Evolutionary conservation across 1,140 invertebrate species (phyloP).

Genomic region (Helicoverpa armigera): DNA sequence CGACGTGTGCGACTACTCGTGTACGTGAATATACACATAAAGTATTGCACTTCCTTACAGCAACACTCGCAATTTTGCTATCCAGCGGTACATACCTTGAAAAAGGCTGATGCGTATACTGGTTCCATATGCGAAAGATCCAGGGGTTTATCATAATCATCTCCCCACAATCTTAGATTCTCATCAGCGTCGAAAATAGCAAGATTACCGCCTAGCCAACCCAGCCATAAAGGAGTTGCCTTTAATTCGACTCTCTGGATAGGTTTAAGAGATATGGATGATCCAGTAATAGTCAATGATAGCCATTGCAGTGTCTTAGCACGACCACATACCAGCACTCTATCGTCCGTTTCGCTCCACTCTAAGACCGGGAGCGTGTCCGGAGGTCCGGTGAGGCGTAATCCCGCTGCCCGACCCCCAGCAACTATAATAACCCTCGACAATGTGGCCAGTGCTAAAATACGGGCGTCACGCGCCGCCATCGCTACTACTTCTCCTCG

Average conservation of each 20-base stretch:
- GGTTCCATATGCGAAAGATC: constrained; percentile 94
- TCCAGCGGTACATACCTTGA: constrained; percentile 88
- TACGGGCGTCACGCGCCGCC: constrained; percentile 79
- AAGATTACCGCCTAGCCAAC: constrained; percentile 96
- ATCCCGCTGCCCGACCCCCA: constrained; percentile 77
- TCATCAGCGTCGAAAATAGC: constrained; percentile 95
- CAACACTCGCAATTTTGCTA: background rate
- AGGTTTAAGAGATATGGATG: constrained; percentile 92
- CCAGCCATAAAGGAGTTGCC: constrained; percentile 94
- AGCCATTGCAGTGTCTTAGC: constrained; percentile 76
- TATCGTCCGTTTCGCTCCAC: constrained; percentile 88
- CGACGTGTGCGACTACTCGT: too few relatives aligned
- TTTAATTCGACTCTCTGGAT: constrained; percentile 90
- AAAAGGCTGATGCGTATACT: constrained; percentile 97
- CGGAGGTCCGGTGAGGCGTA: constrained; percentile 85
- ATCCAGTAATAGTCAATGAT: constrained; percentile 90
- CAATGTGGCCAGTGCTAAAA: constrained; percentile 97
- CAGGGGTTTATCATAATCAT: constrained; percentile 94
- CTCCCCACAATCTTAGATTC: constrained; percentile 95
- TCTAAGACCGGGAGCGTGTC: constrained; percentile 94
- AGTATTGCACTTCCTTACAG: too few relatives aligned
- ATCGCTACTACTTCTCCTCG: constrained; percentile 92
- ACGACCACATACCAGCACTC: constrained; percentile 75
- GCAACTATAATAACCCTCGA: constrained; percentile 97
- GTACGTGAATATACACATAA: too few relatives aligned